These are phyloP conservation scores for Brachystomella parvula DNA, from an alignment of 1,140 invertebrate genomes.

Conservation along the genomic window DNA sequence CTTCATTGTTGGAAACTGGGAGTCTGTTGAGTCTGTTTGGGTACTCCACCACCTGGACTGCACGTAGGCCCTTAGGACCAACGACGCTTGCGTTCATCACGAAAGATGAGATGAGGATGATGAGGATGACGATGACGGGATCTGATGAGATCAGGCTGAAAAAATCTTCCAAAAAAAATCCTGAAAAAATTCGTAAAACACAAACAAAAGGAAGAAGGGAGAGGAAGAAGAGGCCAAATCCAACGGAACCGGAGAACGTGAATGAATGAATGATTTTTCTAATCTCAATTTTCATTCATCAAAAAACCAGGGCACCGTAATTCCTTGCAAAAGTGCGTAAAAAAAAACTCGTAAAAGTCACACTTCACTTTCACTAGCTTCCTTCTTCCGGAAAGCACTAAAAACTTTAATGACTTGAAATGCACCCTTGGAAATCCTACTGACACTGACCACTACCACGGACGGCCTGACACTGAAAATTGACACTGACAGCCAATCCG, in stretches of 20 bases:
- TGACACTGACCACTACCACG: not conserved
- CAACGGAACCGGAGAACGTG: not conserved
- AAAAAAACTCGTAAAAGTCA: too few species aligned
- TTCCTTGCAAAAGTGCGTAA: too few species aligned
- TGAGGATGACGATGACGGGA: too few species aligned
- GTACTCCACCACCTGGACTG: not conserved
- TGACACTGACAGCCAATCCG: not conserved
- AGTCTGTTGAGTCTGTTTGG: not conserved
- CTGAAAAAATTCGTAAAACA: not conserved
- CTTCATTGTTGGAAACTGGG: not conserved
- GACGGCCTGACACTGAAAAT: not conserved
- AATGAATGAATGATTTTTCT: not conserved
- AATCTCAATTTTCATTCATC: too few species aligned
- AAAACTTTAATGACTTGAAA: not conserved
- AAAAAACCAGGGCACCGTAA: too few species aligned
- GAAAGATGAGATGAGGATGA: not conserved
- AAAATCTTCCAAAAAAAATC: not conserved
- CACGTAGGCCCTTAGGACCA: not conserved
- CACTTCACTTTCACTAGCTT: too few species aligned
- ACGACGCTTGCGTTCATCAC: not conserved
- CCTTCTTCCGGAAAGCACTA: not conserved
- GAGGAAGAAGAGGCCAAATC: not conserved
- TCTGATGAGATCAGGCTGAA: too few species aligned
- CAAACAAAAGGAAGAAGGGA: not conserved
- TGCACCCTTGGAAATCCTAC: not conserved